Evolutionary conservation across 2,113 vertebrate genomes (phyloP), one percentile per base, ranked within the genome.

Genomic region (Brevimyrus niger): DNA sequence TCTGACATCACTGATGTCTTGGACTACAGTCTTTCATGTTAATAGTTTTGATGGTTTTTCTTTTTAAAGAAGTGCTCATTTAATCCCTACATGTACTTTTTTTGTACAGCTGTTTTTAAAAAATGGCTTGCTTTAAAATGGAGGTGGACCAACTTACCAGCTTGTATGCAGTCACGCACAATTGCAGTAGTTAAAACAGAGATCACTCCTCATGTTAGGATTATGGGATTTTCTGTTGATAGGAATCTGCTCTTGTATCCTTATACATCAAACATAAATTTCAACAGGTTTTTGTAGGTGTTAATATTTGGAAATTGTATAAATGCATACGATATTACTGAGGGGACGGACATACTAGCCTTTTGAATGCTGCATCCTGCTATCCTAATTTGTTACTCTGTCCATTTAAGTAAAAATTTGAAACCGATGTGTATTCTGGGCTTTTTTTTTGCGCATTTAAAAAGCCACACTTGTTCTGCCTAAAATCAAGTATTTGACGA

Each of bases 381-480:
- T 19, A 27, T 88, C 61, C 61, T 44, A 42, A 80, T 88, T 91
- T 91, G 88, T 55, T 91, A 90, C 73, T 87, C 38, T 47, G 44
- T 69, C 42, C 44, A 88, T 89, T 86, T 90, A 4, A 91, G 89
- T 90, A 89, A 91, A 91, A 89, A 6, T 11, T 58, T 86, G 21
- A 50, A 35, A 61, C 55, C 2, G 2, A 19, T 50, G 42, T 69
- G 42, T 47, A 15, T 80, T 80, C 7, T 80, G 31, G 17, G 35
- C 35, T 76, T 46, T 46, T 46, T 6, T 42, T 76, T 19, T 38
- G 15, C 19, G 73, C 31, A 42, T 31, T 69, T 42, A 19, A 80
- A 76, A 76, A 17, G 6, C 23, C 27, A 73, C 2, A 38, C 10
- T 35, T 73, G 65, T 27, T 27, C 31, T 73, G 2, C 73, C 35